A percentile compares a stretch with the other conserved stretches of the same genome.
Evolutionary conservation across 2,888 invertebrate genomes (phyloP).

Genomic region (Drosophila macrospina): DNA sequence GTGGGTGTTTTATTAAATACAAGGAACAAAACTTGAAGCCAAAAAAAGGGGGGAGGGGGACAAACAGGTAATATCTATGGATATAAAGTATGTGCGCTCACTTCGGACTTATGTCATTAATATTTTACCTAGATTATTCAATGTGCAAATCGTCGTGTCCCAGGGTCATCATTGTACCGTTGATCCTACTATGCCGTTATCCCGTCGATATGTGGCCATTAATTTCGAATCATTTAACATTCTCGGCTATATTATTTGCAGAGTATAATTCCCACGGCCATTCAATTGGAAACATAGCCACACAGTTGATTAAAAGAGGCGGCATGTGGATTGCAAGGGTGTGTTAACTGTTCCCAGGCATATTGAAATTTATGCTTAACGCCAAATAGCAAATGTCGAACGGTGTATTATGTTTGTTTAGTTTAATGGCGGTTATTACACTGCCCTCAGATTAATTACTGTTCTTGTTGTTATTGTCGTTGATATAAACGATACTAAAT

Average conservation of each 20-base stretch:
- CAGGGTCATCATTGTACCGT: slow-evolving; percentile 8
- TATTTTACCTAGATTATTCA: slow-evolving; percentile 52
- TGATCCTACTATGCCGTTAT: slow-evolving; percentile 19
- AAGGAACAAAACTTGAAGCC: slow-evolving; percentile 1
- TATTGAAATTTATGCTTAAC: slow-evolving; percentile 71
- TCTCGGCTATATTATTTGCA: slow-evolving; percentile 62
- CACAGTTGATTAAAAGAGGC: slow-evolving; percentile 17
- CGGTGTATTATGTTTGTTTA: slow-evolving; percentile 64
- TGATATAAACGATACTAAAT: slow-evolving; percentile 35
- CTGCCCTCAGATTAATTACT: slow-evolving; percentile 68
- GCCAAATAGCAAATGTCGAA: slow-evolving; percentile 28
- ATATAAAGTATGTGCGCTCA: too few species aligned
- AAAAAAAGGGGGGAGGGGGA: not conserved
- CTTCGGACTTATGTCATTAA: too few species aligned
- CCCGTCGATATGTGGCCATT: slow-evolving; percentile 67
- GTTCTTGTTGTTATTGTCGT: slow-evolving; percentile 31
- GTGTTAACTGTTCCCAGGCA: slow-evolving; percentile 39
- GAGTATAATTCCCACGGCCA: slow-evolving; percentile 37
- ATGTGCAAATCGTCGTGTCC: slow-evolving; percentile 17
- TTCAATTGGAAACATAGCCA: slow-evolving; percentile 43
- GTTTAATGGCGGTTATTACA: slow-evolving; percentile 75
- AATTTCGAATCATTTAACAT: slow-evolving; percentile 75
- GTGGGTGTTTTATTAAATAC: slow-evolving; percentile 11
- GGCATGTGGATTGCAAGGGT: not conserved
- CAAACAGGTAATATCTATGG: slow-evolving; percentile 9